phyloP scores from a whole-genome alignment of 2,113 vertebrate genomes.

The Microcebus murinus region DNA sequence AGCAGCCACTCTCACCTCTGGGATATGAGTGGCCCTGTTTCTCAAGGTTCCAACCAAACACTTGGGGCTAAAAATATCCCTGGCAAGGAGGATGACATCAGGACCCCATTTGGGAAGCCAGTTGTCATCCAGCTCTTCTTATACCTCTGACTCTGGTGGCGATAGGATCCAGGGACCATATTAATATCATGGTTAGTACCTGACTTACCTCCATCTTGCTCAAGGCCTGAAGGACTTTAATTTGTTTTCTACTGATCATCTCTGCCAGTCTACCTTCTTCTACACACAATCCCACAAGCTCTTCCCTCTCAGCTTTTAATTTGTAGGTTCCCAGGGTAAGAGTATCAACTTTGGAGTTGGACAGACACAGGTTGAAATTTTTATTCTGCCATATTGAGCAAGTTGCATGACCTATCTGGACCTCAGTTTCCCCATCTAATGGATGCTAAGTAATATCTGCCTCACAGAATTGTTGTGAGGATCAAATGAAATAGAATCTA shows the following conservation, averaged over 20 bases:
- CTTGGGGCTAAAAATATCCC: slow-evolving; percentile 59
- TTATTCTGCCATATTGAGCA: background rate
- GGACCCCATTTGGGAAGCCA: slow-evolving; percentile 45
- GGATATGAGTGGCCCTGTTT: slow-evolving; percentile 63
- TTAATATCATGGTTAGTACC: background rate
- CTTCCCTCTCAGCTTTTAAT: background rate
- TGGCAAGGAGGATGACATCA: slow-evolving; percentile 44
- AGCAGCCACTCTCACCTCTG: slow-evolving; percentile 57
- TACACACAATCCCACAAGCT: background rate
- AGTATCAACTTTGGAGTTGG: background rate
- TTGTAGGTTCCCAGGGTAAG: background rate
- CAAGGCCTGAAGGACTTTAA: background rate
- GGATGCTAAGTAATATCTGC: background rate
- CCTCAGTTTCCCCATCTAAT: slow-evolving; percentile 16
- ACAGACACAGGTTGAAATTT: background rate
- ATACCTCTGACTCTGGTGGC: background rate
- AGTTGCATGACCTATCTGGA: background rate
- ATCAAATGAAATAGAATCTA: slow-evolving; percentile 10
- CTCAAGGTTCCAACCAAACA: slow-evolving; percentile 53
- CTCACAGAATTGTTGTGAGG: background rate
- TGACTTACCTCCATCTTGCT: background rate
- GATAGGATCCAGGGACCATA: background rate
- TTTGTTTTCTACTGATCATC: background rate
- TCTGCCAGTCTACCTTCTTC: background rate
- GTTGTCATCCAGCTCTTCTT: slow-evolving; percentile 48